Evolutionary conservation across 2,888 invertebrate species (phyloP).

Genomic region (Campaea margaritaria): DNA sequence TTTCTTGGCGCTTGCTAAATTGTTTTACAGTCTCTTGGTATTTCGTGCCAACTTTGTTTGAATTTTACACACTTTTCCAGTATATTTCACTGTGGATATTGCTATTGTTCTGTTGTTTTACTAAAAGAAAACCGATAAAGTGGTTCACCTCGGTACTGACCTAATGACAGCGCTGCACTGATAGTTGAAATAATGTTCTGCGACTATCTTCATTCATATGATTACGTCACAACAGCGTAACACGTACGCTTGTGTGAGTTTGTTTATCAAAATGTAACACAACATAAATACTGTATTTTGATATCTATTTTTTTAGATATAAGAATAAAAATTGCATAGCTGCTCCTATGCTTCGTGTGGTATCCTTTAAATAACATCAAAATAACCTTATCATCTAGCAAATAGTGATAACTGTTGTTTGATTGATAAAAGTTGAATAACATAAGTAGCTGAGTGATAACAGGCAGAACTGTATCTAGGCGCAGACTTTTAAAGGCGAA

Average conservation of each 20-base stretch:
- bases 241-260: slow-evolving; percentile 34
- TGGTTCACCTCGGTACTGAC: slow-evolving; percentile 62
- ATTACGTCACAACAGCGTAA: slow-evolving; percentile 30
- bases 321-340: slow-evolving; percentile 18
- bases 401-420: slow-evolving; percentile 28
- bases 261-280: slow-evolving; percentile 30
- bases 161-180: slow-evolving; percentile 55
- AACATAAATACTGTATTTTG: slow-evolving; percentile 6
- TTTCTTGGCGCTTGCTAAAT: slow-evolving; percentile 19
- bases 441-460: slow-evolving; percentile 4
- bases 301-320: background rate
- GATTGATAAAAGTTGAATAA: slow-evolving; percentile 19
- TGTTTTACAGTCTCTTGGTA: slow-evolving; percentile 10
- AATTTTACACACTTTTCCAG: slow-evolving; percentile 15
- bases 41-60: slow-evolving; percentile 8
- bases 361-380: slow-evolving; percentile 16
- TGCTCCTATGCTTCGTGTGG: slow-evolving; percentile 9
- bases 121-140: slow-evolving; percentile 15
- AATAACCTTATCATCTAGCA: slow-evolving; percentile 24
- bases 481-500: background rate
- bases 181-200: slow-evolving; percentile 46
- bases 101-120: slow-evolving; percentile 9
- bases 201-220: slow-evolving; percentile 39
- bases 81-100: slow-evolving; percentile 7
- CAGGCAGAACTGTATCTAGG: slow-evolving; percentile 1